Base-by-base conservation (phyloP, 2,113 vertebrate genomes). In the Pitta sordida region DNA sequence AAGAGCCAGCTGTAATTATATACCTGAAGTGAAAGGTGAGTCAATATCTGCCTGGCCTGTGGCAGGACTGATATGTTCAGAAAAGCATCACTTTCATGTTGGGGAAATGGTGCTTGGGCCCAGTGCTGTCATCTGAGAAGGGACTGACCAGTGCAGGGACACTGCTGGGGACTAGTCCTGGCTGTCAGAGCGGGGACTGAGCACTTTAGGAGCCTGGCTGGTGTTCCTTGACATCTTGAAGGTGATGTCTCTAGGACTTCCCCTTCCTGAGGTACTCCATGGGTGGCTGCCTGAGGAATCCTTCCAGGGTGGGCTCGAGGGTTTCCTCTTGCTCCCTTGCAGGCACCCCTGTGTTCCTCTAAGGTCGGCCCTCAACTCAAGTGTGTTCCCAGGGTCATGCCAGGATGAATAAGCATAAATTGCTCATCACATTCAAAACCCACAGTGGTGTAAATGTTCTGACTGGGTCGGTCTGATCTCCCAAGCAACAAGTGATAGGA, bases 291-390 rank as follows among this genome's bases (percentile, higher is more conserved):
- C 0, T 0, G 39, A 23, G 36, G n/a, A 37, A 7, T 29, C 30
- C 22, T 48, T 39, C 3, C 0, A 2, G 13, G 0, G 0, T 11
- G 36, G 64, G 29, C 2, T 19, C 6, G 1, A 0, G 27, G 8
- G 0, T 10, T 29, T 34, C 34, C 32, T n/a, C n/a, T 23, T 8
- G 23, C 32, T 60, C 29, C 32, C 30, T 17, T 43, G 18, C 20
- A 37, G 51, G 22, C 22, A 13, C 23, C 34, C 73, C 37, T 10
- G 14, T n/a, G 11, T 20, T 39, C 21, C 52, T 52, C 19, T 3
- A 2, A 9, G 55, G 10, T 15, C 36, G 51, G 3, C 39, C 16
- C 39, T 27, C n/a, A 9, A 1, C 29, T 23, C 6, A 1, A 6
- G 7, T 23, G 5, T 32, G 52, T 48, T 36, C 3, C 0, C 29